Percentiles rank a stretch among this genome's conserved stretches.
Conservation (phyloP, 2,113 vertebrate genomes). For the Alouatta palliata region DNA sequence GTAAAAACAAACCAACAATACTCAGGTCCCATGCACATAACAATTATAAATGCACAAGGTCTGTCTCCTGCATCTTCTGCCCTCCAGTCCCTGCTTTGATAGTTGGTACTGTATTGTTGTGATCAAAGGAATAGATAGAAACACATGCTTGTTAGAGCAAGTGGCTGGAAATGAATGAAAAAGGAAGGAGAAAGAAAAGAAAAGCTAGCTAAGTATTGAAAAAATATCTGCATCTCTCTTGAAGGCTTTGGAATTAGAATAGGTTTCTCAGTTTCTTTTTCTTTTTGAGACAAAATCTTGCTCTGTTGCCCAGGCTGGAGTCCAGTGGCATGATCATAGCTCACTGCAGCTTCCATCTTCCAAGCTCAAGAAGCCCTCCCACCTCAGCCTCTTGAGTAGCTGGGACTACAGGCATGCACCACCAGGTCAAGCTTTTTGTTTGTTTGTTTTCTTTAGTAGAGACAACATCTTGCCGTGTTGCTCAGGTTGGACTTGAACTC, state of each 20-base stretch:
- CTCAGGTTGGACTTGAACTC: too few species aligned
- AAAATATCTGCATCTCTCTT: not conserved
- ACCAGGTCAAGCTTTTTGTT: too few species aligned
- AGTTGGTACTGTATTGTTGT: not conserved
- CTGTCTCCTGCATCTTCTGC: not conserved
- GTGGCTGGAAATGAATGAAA: slow-evolving; percentile 10
- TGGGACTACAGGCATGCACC: too few species aligned
- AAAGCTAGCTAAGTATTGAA: not conserved
- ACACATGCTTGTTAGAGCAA: not conserved
- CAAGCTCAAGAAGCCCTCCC: too few species aligned
- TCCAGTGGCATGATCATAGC: too few species aligned
- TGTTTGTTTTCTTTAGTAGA: too few species aligned
- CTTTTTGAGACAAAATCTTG: too few species aligned
- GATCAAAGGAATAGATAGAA: not conserved
- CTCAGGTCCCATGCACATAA: not conserved
- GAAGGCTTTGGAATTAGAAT: not conserved
- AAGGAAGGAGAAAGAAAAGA: not conserved
- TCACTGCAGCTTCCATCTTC: too few species aligned
- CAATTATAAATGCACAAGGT: slow-evolving; percentile 1
- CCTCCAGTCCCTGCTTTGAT: not conserved
- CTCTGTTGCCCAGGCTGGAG: too few species aligned
- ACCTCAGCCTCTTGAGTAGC: too few species aligned
- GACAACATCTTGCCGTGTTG: too few species aligned
- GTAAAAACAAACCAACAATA: not conserved
- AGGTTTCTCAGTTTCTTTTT: not conserved